Evolutionary conservation across 2,888 invertebrate species (phyloP), one percentile per base, ranked within the genome.

Genomic region (Linnaemya vulpina): DNA sequence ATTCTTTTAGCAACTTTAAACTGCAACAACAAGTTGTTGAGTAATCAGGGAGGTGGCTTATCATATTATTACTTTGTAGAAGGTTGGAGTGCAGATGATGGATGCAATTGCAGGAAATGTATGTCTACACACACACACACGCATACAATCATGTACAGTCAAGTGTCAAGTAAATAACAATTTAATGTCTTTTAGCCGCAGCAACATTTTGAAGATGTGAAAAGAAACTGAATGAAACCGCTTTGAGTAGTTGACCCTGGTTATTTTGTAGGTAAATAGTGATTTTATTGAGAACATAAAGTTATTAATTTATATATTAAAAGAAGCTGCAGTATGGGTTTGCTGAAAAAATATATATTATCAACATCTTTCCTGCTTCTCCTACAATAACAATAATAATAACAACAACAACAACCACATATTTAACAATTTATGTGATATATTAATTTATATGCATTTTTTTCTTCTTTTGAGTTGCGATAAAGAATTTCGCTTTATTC

Each of bases 181-280:
- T 76, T 76, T 76, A 46, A 67, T 55, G 20, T 20, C 1, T 49
- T 46, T 63, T 30, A 62, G 15, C 17, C 7, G 30, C 15, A 55
- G 1, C 25, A 51, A 74, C 51, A 43, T 30, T 51, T 65, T 30
- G 51, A 55, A 55, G 51, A 51, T 68, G 8, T 38, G n/a, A 46
- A 10, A 7, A 25, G 15, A 5, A n/a, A 22, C 20, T 60, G 7
- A 35, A 38, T 25, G 15, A 30, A 30, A 20, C 20, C 22, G 55
- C 43, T 76, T 20, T 53, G 65, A 86, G 76, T 62, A 40, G 86
- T 75, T 86, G 86, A 73, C 86, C 83, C 49, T 84, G 86, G 51
- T 71, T 11, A 65, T 20, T 20, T 65, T 60, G 46, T 43, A 22
- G 68, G 20, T 20, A 62, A 65, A 60, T 20, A 83, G 49, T 74